A percentile compares a stretch with the other conserved stretches of the same genome.
These are phyloP conservation scores for Trichechus manatus DNA, from an alignment of 2,113 vertebrate species.

Conservation along the genomic window DNA sequence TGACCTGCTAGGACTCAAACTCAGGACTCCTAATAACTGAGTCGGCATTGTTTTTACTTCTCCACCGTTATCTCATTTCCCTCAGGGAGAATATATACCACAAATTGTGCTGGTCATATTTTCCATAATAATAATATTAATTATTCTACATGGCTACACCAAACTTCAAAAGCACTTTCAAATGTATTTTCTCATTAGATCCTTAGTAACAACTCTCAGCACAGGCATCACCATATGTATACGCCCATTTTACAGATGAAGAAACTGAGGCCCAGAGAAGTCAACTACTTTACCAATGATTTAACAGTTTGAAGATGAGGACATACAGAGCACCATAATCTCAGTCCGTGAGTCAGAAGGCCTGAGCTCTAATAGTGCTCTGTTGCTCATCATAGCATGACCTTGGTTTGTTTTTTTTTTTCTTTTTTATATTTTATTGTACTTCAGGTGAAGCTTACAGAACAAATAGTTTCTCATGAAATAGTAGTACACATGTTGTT, in stretches of 20 bases:
- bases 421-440: background rate
- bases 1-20: background rate
- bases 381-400: background rate
- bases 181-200: background rate
- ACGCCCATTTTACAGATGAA: background rate
- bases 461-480: too few species aligned
- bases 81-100: background rate
- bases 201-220: background rate
- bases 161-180: background rate
- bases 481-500: too few species aligned
- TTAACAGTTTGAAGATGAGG: background rate
- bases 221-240: background rate
- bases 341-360: background rate
- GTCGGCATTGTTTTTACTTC: background rate
- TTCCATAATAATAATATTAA: background rate
- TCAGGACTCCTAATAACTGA: background rate
- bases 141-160: background rate
- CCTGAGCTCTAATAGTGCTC: background rate
- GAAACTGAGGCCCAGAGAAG: background rate
- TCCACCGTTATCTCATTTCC: background rate
- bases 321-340: background rate
- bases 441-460: too few species aligned
- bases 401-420: too few species aligned
- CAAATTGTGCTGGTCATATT: background rate
- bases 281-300: background rate